Evolutionary conservation across 2,797 vertebrate genomes (phyloP).

Genomic region (Cossypha dichroa): DNA sequence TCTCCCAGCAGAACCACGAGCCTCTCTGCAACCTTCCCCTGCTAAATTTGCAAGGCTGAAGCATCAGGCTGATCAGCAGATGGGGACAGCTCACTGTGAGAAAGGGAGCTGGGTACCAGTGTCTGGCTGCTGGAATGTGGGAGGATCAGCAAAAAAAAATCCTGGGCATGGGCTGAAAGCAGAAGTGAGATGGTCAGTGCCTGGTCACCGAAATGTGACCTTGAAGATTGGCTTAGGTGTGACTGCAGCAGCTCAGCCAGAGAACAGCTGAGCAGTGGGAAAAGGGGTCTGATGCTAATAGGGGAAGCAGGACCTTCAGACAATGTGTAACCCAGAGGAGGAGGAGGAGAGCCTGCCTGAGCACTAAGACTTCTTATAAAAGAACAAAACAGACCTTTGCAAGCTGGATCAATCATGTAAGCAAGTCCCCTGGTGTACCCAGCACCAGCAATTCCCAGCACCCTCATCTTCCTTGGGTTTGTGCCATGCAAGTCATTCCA

Average conservation of each 20-base stretch:
- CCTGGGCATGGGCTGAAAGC: not conserved
- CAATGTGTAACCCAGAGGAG: too few relatives aligned
- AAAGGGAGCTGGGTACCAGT: not conserved
- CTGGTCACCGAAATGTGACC: not conserved
- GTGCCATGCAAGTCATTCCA: not conserved
- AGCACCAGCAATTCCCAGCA: not conserved
- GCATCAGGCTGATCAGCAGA: accelerated
- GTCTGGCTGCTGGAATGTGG: not conserved
- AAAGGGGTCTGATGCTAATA: not conserved
- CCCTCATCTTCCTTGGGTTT: not conserved
- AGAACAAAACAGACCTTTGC: not conserved
- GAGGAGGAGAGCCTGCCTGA: not conserved
- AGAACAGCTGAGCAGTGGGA: not conserved
- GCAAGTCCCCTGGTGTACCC: accelerated
- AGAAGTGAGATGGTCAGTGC: not conserved
- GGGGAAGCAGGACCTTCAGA: not conserved
- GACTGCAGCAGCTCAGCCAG: not conserved
- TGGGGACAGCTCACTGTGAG: accelerated
- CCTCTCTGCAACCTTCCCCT: not conserved
- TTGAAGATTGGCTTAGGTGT: not conserved
- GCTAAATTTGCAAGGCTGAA: not conserved
- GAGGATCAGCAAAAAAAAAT: not conserved
- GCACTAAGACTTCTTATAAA: not conserved
- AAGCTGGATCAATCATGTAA: not conserved
- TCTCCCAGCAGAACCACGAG: not conserved